Percentiles rank a stretch among this genome's conserved stretches.
These are phyloP conservation scores for Chaetogeoica ovagalla DNA, from an alignment of 2,888 invertebrate genomes.

Conservation along the genomic window DNA sequence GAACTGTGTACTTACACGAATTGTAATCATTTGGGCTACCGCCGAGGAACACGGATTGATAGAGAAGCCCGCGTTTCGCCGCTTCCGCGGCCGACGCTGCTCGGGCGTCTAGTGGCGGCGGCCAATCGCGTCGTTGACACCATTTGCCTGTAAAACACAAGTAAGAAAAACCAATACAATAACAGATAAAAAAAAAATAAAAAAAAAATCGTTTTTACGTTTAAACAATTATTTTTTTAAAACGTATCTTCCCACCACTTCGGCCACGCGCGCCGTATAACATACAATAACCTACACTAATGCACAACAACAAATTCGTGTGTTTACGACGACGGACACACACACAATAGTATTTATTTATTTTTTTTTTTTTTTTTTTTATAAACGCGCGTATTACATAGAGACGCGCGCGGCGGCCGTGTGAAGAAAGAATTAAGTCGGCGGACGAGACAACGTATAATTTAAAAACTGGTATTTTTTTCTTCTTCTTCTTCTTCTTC, in stretches of 20 bases:
- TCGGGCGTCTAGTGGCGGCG: slow-evolving; percentile 42
- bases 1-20: slow-evolving; percentile 57
- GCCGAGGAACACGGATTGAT: slow-evolving; percentile 85
- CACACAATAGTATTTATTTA: not conserved
- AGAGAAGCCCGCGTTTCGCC: slow-evolving; percentile 80
- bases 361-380: not conserved
- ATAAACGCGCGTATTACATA: slow-evolving; percentile 7
- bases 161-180: slow-evolving; percentile 47
- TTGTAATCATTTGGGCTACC: slow-evolving; percentile 73
- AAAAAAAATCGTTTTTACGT: too few relatives aligned
- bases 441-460: slow-evolving; percentile 39
- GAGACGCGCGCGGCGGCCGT: not conserved
- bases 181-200: too few relatives aligned
- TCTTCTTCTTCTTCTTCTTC: too few relatives aligned
- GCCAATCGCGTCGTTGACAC: slow-evolving; percentile 76
- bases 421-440: slow-evolving; percentile 50
- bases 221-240: too few relatives aligned
- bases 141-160: slow-evolving; percentile 78
- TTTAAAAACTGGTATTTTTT: slow-evolving; percentile 47
- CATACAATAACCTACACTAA: too few relatives aligned
- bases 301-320: too few relatives aligned
- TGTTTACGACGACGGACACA: too few relatives aligned
- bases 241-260: too few relatives aligned
- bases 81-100: slow-evolving; percentile 62
- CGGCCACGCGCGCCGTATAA: too few relatives aligned